Evolutionary conservation across 1,140 invertebrate species (phyloP).

Genomic region (Drosophila pectinifera): DNA sequence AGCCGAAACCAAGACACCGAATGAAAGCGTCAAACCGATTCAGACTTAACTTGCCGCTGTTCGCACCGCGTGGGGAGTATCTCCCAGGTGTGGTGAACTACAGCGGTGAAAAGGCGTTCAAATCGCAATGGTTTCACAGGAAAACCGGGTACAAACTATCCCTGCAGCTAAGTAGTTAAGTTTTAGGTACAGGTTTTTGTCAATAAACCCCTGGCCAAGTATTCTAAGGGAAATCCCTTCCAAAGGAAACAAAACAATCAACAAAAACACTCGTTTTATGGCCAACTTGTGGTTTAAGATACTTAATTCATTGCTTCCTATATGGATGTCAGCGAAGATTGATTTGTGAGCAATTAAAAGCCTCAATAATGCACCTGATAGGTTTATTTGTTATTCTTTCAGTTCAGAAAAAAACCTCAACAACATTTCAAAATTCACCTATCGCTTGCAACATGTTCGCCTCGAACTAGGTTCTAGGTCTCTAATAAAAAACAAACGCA

Average conservation of each 20-base stretch:
- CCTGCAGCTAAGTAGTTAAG: too few relatives aligned
- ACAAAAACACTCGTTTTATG: not conserved
- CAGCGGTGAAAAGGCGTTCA: not conserved
- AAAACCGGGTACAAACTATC: not conserved
- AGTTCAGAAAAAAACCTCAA: not conserved
- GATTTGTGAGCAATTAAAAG: constrained; percentile 10
- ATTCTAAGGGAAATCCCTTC: not conserved
- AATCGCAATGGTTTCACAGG: not conserved
- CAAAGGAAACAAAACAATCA: not conserved
- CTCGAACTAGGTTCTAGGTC: constrained; percentile 5
- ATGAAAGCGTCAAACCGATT: constrained; percentile 41
- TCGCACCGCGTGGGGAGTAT: constrained; percentile 18
- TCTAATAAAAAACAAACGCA: not conserved
- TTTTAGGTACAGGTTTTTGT: not conserved
- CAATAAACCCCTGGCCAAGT: not conserved
- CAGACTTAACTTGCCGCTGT: constrained; percentile 28
- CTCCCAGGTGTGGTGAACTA: not conserved
- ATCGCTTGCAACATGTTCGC: constrained; percentile 8
- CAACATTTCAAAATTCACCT: constrained; percentile 22
- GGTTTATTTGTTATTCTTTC: constrained; percentile 10
- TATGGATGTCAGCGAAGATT: constrained; percentile 13
- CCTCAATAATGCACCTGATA: constrained; percentile 4
- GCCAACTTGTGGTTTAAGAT: not conserved
- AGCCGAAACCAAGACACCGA: constrained; percentile 57
- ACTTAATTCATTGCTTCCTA: not conserved